A percentile compares a stretch with the other conserved stretches of the same genome.
phyloP scores from a whole-genome alignment of 2,113 vertebrate species.

The Actenoides hombroni region DNA sequence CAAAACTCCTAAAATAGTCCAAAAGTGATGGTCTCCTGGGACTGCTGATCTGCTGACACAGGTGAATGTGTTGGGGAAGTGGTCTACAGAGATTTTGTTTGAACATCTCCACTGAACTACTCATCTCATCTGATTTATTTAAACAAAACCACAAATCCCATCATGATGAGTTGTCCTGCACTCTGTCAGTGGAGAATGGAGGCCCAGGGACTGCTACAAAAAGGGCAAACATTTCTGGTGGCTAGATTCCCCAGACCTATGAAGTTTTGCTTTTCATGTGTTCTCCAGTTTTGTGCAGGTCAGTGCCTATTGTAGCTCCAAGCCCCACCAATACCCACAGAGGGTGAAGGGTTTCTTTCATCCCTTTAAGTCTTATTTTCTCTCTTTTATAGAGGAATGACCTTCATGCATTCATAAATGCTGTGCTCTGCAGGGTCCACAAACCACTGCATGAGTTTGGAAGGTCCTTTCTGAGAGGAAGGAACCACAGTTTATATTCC shows the following conservation, averaged over 20 bases:
- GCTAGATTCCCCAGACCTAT: not conserved
- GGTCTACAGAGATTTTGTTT: not conserved
- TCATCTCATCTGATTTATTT: not conserved
- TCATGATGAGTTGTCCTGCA: rapidly evolving
- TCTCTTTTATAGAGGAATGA: not conserved
- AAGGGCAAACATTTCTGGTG: rapidly evolving
- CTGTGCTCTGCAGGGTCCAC: not conserved
- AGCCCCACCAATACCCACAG: rapidly evolving
- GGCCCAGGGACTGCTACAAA: not conserved
- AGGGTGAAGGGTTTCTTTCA: not conserved
- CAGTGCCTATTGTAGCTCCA: not conserved
- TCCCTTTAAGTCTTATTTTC: not conserved
- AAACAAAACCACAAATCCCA: not conserved
- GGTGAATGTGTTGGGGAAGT: rapidly evolving
- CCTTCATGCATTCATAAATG: not conserved
- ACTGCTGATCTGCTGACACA: not conserved
- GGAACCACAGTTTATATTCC: not conserved
- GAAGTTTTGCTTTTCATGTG: not conserved
- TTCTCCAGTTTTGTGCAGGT: not conserved
- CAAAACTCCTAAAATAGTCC: not conserved
- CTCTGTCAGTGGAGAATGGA: rapidly evolving
- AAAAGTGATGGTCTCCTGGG: rapidly evolving
- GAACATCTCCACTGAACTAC: not conserved
- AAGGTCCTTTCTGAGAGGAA: not conserved
- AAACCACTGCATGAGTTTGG: not conserved